Evolutionary conservation across 2,113 vertebrate species (phyloP).

Genomic region (Rhynchopsitta pachyrhyncha): DNA sequence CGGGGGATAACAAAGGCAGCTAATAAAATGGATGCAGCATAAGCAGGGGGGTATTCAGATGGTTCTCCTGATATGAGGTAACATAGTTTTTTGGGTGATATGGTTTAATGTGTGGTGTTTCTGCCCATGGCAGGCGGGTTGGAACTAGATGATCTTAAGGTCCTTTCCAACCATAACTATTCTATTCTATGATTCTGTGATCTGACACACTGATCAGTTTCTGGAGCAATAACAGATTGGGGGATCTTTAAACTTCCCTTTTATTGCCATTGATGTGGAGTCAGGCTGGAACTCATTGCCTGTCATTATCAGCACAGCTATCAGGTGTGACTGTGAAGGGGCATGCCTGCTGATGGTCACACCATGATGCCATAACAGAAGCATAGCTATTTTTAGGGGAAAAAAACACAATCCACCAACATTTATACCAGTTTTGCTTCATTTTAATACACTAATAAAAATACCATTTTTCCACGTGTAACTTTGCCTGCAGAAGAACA

Average conservation of each 20-base stretch:
- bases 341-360: background rate
- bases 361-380: background rate
- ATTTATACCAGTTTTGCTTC: background rate
- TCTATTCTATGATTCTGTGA: background rate
- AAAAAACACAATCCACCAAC: accelerated
- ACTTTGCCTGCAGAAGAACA: background rate
- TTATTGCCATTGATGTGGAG: background rate
- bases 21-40: background rate
- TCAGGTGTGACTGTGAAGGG: background rate
- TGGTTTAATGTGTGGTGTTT: background rate
- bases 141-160: background rate
- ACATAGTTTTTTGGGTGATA: background rate
- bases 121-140: background rate
- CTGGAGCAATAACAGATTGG: background rate
- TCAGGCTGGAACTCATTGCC: background rate
- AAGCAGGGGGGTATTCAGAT: background rate
- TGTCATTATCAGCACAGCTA: background rate
- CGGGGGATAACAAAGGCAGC: background rate
- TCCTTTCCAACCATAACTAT: background rate
- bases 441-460: background rate
- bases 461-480: background rate
- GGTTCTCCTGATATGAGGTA: background rate
- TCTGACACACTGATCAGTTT: background rate
- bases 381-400: background rate
- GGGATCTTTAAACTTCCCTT: background rate